Percentiles rank a stretch among this genome's conserved stretches.
phyloP scores from a whole-genome alignment of 2,797 vertebrate genomes.

The Emys orbicularis region DNA sequence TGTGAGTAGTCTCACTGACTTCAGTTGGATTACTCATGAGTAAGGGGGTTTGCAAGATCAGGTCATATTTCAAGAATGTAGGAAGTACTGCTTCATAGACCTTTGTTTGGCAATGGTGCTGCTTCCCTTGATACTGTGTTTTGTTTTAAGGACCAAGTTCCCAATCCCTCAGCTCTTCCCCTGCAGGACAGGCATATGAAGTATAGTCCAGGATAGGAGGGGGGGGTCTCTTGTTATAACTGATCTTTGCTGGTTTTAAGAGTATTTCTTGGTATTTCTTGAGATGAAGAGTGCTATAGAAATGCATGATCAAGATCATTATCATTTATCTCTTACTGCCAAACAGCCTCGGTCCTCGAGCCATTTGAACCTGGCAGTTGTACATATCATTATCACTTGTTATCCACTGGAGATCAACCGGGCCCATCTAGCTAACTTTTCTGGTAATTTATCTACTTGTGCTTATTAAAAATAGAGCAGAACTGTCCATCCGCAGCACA shows the following conservation, averaged over 20 bases:
- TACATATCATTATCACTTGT: not conserved
- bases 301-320: slow-evolving; percentile 26
- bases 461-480: not conserved
- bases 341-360: not conserved
- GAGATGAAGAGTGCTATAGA: not conserved
- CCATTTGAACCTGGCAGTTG: slow-evolving; percentile 21
- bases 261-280: not conserved
- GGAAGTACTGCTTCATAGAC: not conserved
- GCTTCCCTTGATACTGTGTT: not conserved
- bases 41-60: not conserved
- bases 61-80: not conserved
- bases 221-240: not conserved
- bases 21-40: not conserved
- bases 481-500: not conserved
- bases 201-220: not conserved
- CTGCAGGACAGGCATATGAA: not conserved
- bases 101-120: not conserved
- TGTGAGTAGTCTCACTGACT: not conserved
- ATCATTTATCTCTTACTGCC: slow-evolving; percentile 16
- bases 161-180: not conserved
- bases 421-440: not conserved
- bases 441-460: not conserved
- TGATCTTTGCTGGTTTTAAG: not conserved
- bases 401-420: slow-evolving; percentile 57
- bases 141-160: not conserved